These are phyloP conservation scores for Anoura caudifer DNA, from an alignment of 2,113 vertebrate species.

Conservation along the genomic window DNA sequence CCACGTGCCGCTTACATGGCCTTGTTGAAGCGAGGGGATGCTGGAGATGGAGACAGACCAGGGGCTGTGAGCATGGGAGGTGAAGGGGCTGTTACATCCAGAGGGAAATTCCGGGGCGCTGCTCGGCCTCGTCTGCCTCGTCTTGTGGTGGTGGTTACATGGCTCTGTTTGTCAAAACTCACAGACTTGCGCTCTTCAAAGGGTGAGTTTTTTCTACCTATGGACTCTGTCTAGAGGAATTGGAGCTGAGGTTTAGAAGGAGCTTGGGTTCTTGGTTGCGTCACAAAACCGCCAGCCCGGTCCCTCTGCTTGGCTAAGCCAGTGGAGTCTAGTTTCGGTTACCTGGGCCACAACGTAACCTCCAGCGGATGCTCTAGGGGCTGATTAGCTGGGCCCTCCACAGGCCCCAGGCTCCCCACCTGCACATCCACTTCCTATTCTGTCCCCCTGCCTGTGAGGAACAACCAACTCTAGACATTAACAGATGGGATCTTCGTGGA, in stretches of 20 bases:
- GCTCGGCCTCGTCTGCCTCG: background rate
- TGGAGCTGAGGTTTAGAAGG: background rate
- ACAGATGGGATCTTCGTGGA: background rate
- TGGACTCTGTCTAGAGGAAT: background rate
- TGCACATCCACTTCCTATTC: background rate
- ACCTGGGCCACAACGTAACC: background rate
- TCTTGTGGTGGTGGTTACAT: background rate
- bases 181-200: background rate
- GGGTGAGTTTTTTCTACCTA: background rate
- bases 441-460: background rate
- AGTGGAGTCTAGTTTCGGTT: background rate
- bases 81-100: background rate
- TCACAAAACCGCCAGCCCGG: background rate
- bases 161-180: background rate
- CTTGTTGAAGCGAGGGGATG: background rate
- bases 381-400: background rate
- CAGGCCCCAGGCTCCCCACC: background rate
- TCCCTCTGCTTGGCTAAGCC: background rate
- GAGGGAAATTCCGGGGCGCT: background rate
- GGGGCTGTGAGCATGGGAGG: too few species aligned
- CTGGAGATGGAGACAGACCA: rapidly evolving
- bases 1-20: rapidly evolving
- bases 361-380: background rate
- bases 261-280: background rate
- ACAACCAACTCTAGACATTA: background rate